phyloP scores from a whole-genome alignment of 2,888 invertebrate genomes.

The Cheilosia grossa region DNA sequence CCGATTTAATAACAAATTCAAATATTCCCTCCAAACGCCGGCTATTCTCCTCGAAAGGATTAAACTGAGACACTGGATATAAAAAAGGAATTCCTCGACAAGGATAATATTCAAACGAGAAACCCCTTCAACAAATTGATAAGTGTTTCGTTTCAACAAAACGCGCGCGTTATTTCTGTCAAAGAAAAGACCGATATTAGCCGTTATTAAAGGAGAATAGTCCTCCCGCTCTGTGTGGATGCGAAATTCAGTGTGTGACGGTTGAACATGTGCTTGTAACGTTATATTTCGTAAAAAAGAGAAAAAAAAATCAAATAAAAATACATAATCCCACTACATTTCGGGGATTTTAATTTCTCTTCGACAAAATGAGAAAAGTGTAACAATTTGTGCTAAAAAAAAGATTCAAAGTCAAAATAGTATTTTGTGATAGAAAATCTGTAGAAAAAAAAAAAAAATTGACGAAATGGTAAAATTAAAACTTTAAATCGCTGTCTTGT shows the following conservation, averaged over 20 bases:
- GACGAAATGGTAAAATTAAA: slow-evolving; percentile 73
- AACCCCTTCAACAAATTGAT: background rate
- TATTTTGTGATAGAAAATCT: slow-evolving; percentile 48
- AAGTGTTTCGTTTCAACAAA: slow-evolving; percentile 1
- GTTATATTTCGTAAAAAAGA: slow-evolving; percentile 71
- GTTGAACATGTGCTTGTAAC: slow-evolving; percentile 77
- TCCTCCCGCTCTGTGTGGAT: slow-evolving; percentile 33
- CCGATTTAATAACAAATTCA: background rate
- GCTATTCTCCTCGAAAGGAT: slow-evolving; percentile 40
- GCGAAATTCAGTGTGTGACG: slow-evolving; percentile 75
- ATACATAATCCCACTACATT: slow-evolving; percentile 20
- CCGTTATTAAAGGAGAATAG: slow-evolving; percentile 49
- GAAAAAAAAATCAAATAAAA: slow-evolving; percentile 16
- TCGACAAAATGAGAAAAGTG: slow-evolving; percentile 67
- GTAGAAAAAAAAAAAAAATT: slow-evolving; percentile 34
- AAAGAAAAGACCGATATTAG: slow-evolving; percentile 49
- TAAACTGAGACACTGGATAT: slow-evolving; percentile 41
- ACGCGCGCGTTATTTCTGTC: slow-evolving; percentile 60
- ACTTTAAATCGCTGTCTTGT: slow-evolving; percentile 29
- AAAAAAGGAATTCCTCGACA: background rate
- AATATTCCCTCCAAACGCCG: slow-evolving; percentile 13
- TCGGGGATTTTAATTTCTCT: slow-evolving; percentile 12
- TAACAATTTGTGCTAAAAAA: slow-evolving; percentile 61
- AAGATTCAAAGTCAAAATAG: slow-evolving; percentile 12
- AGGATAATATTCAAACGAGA: too few relatives aligned